Base-by-base conservation (phyloP, 2,113 vertebrate species). In the Pelusios castaneus region DNA sequence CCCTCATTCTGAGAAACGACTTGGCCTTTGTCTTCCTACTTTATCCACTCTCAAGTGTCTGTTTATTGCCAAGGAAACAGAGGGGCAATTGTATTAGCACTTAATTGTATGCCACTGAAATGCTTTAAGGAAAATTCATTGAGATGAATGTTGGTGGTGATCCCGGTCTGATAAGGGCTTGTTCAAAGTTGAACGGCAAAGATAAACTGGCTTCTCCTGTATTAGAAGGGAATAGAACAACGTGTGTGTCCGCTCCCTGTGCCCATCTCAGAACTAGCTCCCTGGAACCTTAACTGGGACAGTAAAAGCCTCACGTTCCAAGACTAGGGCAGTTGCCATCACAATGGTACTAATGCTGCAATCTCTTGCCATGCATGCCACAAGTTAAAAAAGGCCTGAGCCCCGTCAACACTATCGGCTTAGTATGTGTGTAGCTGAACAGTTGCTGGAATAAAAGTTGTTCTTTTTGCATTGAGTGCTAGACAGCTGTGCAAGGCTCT, bases 371-470 rank as follows among this genome's bases (percentile, higher is more conserved):
- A 13, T 25, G 38, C 43, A 13, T 25, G 38, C 38, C 67, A n/a
- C 38, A 73, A 24, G 52, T 38, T 88, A 43, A 43, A 51, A 41
- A 73, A 41, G 67, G 5, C 67, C 9, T 41, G 38, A 73, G 38
- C 21, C 67, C 8, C 12, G 41, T 45, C 41, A 25, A 29, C 3
- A 34, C n/a, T 70, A 17, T 21, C 10, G 9, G 10, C 63, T 70
- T 38, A 27, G 73, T 24, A 76, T 11, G 5, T 0, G 0, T 17
- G 29, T 22, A 51, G 47, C 9, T 5, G 16, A 56, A 56, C 25
- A 19, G 6, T 0, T 31, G 10, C 0, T 41, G 87, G 54, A 58
- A 10, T 83, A 52, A 43, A 70, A 70, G 3, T 76, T 27, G 81
- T 34, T 92, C 51, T 19, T 88, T 92, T 78, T 76, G 31, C 17